Conservation (phyloP, 2,797 vertebrate species). For the Podarcis lilfordi region DNA sequence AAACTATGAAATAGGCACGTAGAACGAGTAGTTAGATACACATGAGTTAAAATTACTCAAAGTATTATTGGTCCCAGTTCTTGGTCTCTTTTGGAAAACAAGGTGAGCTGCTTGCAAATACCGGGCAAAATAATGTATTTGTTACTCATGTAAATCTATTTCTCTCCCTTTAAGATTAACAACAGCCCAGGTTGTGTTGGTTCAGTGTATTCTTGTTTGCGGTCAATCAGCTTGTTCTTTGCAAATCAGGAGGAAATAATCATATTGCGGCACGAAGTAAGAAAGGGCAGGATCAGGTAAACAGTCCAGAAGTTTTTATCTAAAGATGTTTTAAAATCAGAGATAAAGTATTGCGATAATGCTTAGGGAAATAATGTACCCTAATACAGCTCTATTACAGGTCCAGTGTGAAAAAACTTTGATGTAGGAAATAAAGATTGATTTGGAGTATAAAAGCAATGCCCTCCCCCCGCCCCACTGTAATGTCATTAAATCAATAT, state of each 20-base stretch:
- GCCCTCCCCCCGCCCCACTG: not conserved
- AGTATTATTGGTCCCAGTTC: not conserved
- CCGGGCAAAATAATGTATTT: slow-evolving; percentile 10
- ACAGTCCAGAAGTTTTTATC: slow-evolving; percentile 13
- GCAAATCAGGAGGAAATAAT: slow-evolving; percentile 93
- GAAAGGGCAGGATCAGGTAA: slow-evolving; percentile 89
- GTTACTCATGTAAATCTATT: slow-evolving; percentile 27
- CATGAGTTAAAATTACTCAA: not conserved
- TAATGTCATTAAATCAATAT: not conserved
- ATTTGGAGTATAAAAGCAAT: not conserved
- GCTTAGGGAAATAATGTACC: slow-evolving; percentile 16
- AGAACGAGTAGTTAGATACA: too few relatives aligned
- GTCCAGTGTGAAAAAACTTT: not conserved
- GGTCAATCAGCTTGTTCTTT: slow-evolving; percentile 94
- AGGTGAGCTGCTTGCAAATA: not conserved
- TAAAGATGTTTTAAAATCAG: not conserved
- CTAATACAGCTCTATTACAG: not conserved
- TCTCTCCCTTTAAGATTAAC: slow-evolving; percentile 84
- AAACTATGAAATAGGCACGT: too few relatives aligned
- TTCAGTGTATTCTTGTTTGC: slow-evolving; percentile 90
- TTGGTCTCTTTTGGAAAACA: slow-evolving; percentile 5
- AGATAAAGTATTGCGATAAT: slow-evolving; percentile 6
- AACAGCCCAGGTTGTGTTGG: slow-evolving; percentile 91
- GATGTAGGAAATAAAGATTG: not conserved
- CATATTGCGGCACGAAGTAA: slow-evolving; percentile 93